Evolutionary conservation across 2,113 vertebrate species (phyloP).

Genomic region (Callorhinus ursinus): DNA sequence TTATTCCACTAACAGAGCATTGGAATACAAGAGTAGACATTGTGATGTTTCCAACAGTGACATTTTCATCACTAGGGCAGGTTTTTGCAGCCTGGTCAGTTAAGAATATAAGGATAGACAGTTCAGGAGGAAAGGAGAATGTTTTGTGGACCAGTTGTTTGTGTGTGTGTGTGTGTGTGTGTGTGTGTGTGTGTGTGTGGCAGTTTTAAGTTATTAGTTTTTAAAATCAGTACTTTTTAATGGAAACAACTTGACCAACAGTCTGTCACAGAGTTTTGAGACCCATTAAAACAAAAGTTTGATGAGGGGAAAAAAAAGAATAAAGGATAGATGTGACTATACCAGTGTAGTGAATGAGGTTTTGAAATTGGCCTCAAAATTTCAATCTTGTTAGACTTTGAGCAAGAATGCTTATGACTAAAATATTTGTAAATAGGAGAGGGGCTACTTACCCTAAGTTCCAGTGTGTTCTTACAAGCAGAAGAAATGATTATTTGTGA

Average conservation of each 20-base stretch:
- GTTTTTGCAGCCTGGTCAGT: background rate
- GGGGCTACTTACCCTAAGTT: background rate
- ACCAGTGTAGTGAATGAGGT: background rate
- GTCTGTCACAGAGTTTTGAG: background rate
- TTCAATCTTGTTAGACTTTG: background rate
- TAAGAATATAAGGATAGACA: background rate
- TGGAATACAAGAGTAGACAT: background rate
- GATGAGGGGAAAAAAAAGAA: background rate
- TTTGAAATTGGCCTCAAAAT: background rate
- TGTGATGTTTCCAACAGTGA: background rate
- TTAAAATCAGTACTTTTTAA: background rate
- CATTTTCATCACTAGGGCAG: background rate
- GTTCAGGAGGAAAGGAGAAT: background rate
- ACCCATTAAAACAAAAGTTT: background rate
- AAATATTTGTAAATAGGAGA: background rate
- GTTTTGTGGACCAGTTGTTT: background rate
- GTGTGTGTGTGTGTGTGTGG: background rate
- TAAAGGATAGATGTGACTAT: background rate
- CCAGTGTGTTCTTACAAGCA: background rate
- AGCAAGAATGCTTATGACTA: background rate
- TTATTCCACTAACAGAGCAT: background rate
- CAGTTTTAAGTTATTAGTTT: background rate
- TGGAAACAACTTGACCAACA: background rate
- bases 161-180: background rate
- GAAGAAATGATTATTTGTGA: constrained; percentile 26